Evolutionary conservation across 2,113 vertebrate genomes (phyloP).

Genomic region (Pangasianodon gigas): DNA sequence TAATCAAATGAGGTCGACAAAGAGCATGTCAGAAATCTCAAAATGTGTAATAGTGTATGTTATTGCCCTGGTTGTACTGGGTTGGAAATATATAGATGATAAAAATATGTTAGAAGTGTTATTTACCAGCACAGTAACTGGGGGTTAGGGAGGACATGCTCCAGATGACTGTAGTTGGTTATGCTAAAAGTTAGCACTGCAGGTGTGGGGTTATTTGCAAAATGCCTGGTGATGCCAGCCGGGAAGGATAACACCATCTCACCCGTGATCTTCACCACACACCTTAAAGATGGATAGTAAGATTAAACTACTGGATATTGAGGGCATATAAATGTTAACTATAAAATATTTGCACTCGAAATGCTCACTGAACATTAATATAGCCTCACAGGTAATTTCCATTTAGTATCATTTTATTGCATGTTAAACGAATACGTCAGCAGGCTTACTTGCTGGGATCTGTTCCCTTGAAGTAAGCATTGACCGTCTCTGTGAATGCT

Average conservation of each 20-base stretch:
- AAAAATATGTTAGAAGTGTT: slow-evolving; percentile 15
- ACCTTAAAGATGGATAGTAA: slow-evolving; percentile 72
- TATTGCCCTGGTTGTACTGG: not conserved
- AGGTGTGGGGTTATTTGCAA: slow-evolving; percentile 93
- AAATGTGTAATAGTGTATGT: not conserved
- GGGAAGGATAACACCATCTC: slow-evolving; percentile 99
- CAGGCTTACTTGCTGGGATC: slow-evolving; percentile 93
- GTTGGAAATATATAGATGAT: not conserved
- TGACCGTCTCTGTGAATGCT: slow-evolving; percentile 97
- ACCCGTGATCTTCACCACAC: slow-evolving; percentile 96
- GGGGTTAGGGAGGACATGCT: slow-evolving; percentile 98
- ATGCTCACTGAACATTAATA: not conserved
- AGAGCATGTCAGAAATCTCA: not conserved
- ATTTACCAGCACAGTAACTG: slow-evolving; percentile 98
- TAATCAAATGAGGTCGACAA: not conserved
- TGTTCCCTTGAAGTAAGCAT: slow-evolving; percentile 95
- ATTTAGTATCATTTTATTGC: not conserved
- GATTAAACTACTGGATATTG: not conserved
- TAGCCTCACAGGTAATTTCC: not conserved
- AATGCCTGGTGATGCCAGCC: slow-evolving; percentile 96
- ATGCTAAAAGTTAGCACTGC: slow-evolving; percentile 95
- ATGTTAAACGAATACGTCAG: not conserved
- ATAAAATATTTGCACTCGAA: not conserved
- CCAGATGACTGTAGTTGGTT: slow-evolving; percentile 95
- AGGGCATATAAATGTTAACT: not conserved